Evolutionary conservation across 2,113 vertebrate genomes (phyloP), one percentile per base, ranked within the genome.

Genomic region (Epinephelus fuscoguttatus): DNA sequence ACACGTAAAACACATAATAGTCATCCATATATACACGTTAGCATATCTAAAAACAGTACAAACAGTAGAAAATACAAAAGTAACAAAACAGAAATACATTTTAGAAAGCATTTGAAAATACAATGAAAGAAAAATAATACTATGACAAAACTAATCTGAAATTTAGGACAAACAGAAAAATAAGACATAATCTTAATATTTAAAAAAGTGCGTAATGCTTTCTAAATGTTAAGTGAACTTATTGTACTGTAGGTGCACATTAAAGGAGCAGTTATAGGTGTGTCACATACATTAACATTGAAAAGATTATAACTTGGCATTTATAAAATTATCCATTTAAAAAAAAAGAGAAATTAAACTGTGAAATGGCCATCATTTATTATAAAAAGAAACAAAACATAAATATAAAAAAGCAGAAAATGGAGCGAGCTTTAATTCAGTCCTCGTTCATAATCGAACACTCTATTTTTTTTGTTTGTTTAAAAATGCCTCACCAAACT

Each of bases 1-100:
- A 49, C 27, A 53, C 68, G 42, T 25, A n/a, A 50, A 82, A 70
- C 37, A 13, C 68, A 47, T 12, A 14, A n/a, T 25, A 47, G 2
- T 25, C 60, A 37, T 75, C 53, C 10, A 12, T 60, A 52, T 33
- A 3, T 30, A 82, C 75, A 75, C 13, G 37, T 53, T 11, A 68
- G 49, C 63, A 85, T 21, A 23, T 81, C 62, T 81, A 88, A 70
- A 88, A 90, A 86, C 80, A 79, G 84, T 88, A 88, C 53, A 90
- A 90, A 90, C 52, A n/a, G 84, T 86, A 90, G 68, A 90, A 90
- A 90, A 86, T 68, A 74, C 75, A 88, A 57, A 81, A 52, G 63
- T 57, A 75, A 76, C 50, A 42, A 63, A 79, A 79, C 37, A 57
- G n/a, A 75, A 79, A 62, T 17, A 55, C 49, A 25, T 67, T 33